A percentile compares a stretch with the other conserved stretches of the same genome.
phyloP scores from a whole-genome alignment of 2,113 vertebrate genomes.

The Xiphophorus maculatus region DNA sequence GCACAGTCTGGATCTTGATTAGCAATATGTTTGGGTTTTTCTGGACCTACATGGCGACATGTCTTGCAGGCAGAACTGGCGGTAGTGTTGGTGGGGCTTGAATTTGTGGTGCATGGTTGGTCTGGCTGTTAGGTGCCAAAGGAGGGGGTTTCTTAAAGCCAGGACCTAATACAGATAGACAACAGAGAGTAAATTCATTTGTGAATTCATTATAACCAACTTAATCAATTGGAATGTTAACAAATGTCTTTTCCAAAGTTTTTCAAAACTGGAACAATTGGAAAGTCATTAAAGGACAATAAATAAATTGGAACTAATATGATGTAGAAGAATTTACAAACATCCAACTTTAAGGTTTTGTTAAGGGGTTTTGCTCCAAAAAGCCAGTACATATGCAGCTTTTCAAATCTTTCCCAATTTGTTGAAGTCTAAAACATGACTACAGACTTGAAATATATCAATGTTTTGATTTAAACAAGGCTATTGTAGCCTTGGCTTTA shows the following conservation, averaged over 20 bases:
- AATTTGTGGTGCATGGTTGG: conserved; percentile 46
- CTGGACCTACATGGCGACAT: conserved; percentile 67
- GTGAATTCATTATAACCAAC: neutral
- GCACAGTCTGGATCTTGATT: neutral
- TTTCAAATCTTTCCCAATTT: neutral
- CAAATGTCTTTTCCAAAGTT: neutral
- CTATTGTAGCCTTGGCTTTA: too few relatives aligned
- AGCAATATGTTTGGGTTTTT: neutral
- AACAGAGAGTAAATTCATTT: neutral
- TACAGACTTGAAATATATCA: too few relatives aligned
- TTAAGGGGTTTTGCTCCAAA: neutral
- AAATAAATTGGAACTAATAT: neutral
- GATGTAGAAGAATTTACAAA: neutral
- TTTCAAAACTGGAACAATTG: too few relatives aligned
- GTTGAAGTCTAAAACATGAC: too few relatives aligned
- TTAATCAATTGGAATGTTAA: neutral
- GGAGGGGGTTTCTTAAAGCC: conserved; percentile 48
- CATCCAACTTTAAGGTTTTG: neutral
- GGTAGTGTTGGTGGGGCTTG: conserved; percentile 51
- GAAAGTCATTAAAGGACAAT: neutral
- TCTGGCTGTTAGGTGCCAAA: conserved; percentile 54
- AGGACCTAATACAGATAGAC: conserved; percentile 47
- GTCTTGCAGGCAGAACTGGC: conserved; percentile 88
- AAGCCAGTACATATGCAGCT: too few relatives aligned
- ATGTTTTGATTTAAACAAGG: too few relatives aligned